Evolutionary conservation across 2,888 invertebrate genomes (phyloP), one percentile per base, ranked within the genome.

Genomic region (Criorhina ranunculi): DNA sequence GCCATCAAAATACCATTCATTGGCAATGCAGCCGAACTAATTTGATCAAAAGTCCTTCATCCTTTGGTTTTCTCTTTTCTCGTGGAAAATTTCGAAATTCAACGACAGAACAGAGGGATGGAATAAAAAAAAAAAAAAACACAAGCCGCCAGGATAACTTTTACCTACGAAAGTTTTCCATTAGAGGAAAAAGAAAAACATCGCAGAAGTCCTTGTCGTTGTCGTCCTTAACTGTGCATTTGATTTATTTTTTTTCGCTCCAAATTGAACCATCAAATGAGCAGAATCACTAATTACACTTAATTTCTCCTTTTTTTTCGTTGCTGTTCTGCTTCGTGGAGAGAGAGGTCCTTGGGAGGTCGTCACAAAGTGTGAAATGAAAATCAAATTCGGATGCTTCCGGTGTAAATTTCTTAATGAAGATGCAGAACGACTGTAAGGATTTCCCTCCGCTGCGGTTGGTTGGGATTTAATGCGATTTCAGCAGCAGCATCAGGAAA

Each of bases 241-340:
- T 42, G 67, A 24, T 44, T 35, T 29, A 17, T 9, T 49, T 35
- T 17, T 1, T 8, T 2, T 44, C 8, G 9, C 49, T n/a, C 15
- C 5, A 70, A 70, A 29, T 57, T 49, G n/a, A 51, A 49, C 46
- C 69, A 2, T 57, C 29, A 72, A 72, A 60, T 60, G 72, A 72
- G 60, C 60, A 60, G 72, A 75, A 55, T 67, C 76, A 66, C 66
- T 76, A 76, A 76, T 76, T 76, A 67, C 51, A 31, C 49, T 67
- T 76, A 76, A 76, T 49, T 76, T 59, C 42, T 64, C 37, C 37
- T 29, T 44, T 57, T 44, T 57, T 64, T 19, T 8, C 40, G 64
- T 15, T 60, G 57, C 49, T 57, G 59, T 59, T 66, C 49, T 15
- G 57, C 24, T 12, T 55, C 35, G 17, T 49, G 53, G 33, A 9